Evolutionary conservation across 2,888 invertebrate species (phyloP).

Genomic region (Dione vanillae): DNA sequence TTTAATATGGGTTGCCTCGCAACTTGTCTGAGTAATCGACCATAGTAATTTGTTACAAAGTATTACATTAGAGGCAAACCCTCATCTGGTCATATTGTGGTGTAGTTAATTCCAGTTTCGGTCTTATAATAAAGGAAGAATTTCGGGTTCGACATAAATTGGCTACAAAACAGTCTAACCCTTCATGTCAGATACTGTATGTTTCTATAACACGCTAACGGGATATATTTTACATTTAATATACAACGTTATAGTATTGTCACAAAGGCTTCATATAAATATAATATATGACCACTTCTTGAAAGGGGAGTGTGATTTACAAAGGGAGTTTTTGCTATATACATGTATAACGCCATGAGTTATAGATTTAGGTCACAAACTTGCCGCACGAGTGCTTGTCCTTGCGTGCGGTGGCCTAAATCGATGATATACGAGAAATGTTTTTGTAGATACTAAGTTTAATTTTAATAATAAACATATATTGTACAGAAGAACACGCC

Average conservation of each 20-base stretch:
- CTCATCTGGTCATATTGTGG: constrained; percentile 32
- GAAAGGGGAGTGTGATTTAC: constrained; percentile 22
- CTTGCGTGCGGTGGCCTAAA: constrained; percentile 28
- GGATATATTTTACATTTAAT: constrained; percentile 5
- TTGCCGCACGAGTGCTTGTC: constrained; percentile 28
- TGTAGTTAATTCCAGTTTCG: constrained; percentile 26
- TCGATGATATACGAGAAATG: constrained; percentile 17
- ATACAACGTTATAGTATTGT: neutral
- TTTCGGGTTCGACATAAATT: constrained; percentile 16
- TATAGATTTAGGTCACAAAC: constrained; percentile 31
- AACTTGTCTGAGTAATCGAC: constrained; percentile 34
- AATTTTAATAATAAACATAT: constrained; percentile 13
- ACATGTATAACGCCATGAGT: constrained; percentile 23
- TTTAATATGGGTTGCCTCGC: constrained; percentile 33
- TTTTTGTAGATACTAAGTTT: constrained; percentile 5
- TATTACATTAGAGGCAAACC: constrained; percentile 39
- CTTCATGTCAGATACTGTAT: constrained; percentile 13
- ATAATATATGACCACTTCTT: constrained; percentile 14
- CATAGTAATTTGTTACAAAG: constrained; percentile 36
- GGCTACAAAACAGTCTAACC: constrained; percentile 4
- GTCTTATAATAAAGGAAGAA: constrained; percentile 4
- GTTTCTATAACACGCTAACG: neutral
- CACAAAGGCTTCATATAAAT: neutral
- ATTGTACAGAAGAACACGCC: no score
- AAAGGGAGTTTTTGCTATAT: constrained; percentile 24